These are phyloP conservation scores for Yponomeuta evonymella DNA, from an alignment of 2,888 invertebrate genomes.

Conservation along the genomic window DNA sequence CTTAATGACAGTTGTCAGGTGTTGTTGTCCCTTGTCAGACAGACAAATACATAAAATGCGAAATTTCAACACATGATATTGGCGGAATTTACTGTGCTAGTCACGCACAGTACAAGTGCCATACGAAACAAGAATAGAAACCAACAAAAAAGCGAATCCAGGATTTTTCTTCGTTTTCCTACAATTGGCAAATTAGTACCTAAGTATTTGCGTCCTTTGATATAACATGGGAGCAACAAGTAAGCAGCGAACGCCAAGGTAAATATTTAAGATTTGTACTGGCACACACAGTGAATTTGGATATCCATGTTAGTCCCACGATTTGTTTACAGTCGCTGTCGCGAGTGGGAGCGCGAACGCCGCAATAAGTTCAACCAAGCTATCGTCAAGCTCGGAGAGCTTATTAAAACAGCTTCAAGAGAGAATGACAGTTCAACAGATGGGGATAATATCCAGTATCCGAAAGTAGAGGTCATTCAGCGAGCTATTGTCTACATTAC, in stretches of 20 bases:
- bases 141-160: too few relatives aligned
- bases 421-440: conserved; percentile 39
- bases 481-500: conserved; percentile 58
- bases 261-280: conserved; percentile 21
- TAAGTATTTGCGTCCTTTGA: background rate
- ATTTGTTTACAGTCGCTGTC: conserved; percentile 66
- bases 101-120: too few relatives aligned
- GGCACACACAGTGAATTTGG: too few relatives aligned
- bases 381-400: conserved; percentile 53
- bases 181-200: too few relatives aligned
- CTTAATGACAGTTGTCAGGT: too few relatives aligned
- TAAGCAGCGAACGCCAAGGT: conserved; percentile 51
- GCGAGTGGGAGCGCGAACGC: conserved; percentile 83
- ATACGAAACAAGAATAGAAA: too few relatives aligned
- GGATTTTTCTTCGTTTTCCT: too few relatives aligned
- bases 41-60: too few relatives aligned
- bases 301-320: too few relatives aligned
- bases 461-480: conserved; percentile 65
- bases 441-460: conserved; percentile 51
- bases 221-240: conserved; percentile 36
- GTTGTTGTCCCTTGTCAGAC: too few relatives aligned
- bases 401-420: conserved; percentile 49
- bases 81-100: too few relatives aligned
- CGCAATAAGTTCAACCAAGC: conserved; percentile 79
- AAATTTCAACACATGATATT: too few relatives aligned